These are phyloP conservation scores for Baronia brevicornis DNA, from an alignment of 2,888 invertebrate genomes.

Conservation along the genomic window DNA sequence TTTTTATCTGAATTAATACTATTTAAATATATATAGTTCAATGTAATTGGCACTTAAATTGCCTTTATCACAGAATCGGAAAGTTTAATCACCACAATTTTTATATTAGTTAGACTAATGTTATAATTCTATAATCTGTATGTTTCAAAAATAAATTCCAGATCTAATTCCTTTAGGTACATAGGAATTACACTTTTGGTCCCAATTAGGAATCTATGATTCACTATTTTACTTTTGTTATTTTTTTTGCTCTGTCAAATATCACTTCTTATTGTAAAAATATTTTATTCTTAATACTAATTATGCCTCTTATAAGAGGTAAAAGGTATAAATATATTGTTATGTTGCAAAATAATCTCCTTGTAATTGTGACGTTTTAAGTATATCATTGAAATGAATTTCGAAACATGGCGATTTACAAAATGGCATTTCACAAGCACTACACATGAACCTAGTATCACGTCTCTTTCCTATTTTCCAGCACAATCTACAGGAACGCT, in stretches of 20 bases:
- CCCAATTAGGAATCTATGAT: slow-evolving; percentile 36
- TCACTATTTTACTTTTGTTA: slow-evolving; percentile 19
- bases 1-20: slow-evolving; percentile 1
- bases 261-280: slow-evolving; percentile 26
- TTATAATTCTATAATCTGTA: slow-evolving; percentile 4
- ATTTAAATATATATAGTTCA: slow-evolving; percentile 12
- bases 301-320: slow-evolving; percentile 20
- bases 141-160: slow-evolving; percentile 15
- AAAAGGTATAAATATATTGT: slow-evolving; percentile 22
- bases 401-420: slow-evolving; percentile 71
- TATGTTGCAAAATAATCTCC: slow-evolving; percentile 65
- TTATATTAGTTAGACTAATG: slow-evolving; percentile 5
- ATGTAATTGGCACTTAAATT: slow-evolving; percentile 15
- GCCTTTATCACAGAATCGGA: slow-evolving; percentile 15
- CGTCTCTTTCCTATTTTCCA: slow-evolving; percentile 68
- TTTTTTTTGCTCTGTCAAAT: slow-evolving; percentile 21
- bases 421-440: slow-evolving; percentile 65
- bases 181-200: slow-evolving; percentile 27
- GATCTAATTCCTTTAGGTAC: slow-evolving; percentile 12
- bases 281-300: slow-evolving; percentile 19
- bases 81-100: slow-evolving; percentile 9
- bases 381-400: slow-evolving; percentile 63
- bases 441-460: slow-evolving; percentile 70
- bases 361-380: slow-evolving; percentile 61
- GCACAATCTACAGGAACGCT: slow-evolving; percentile 68